A percentile compares a stretch with the other conserved stretches of the same genome.
These are phyloP conservation scores for Zaprionus taronus DNA, from an alignment of 1,140 invertebrate genomes.

Conservation along the genomic window DNA sequence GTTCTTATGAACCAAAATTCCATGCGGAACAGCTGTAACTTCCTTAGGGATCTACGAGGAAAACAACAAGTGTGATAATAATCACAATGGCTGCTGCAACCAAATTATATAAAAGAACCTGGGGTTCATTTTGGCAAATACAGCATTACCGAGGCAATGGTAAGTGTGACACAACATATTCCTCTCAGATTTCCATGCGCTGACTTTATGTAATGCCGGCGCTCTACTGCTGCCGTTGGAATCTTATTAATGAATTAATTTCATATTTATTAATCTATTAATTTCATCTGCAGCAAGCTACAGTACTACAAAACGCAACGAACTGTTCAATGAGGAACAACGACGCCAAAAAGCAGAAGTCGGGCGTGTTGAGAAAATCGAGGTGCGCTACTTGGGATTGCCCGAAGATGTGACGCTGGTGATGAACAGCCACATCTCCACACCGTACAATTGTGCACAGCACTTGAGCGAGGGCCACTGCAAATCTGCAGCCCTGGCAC, in stretches of 20 bases:
- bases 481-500: conserved; percentile 90
- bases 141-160: conserved; percentile 58
- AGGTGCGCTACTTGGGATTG: conserved; percentile 91
- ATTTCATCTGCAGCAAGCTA: conserved; percentile 38
- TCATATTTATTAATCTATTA: neutral
- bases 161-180: conserved; percentile 6
- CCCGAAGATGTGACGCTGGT: conserved; percentile 90
- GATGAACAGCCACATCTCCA: conserved; percentile 97
- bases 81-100: conserved; percentile 59
- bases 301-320: conserved; percentile 85
- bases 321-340: conserved; percentile 92
- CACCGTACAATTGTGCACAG: conserved; percentile 95
- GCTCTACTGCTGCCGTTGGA: neutral
- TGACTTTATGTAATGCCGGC: conserved; percentile 60
- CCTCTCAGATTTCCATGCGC: conserved; percentile 24
- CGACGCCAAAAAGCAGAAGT: conserved; percentile 89
- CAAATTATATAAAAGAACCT: conserved; percentile 65
- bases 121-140: conserved; percentile 48
- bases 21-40: conserved; percentile 25
- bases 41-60: conserved; percentile 9
- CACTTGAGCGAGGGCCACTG: conserved; percentile 91
- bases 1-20: neutral
- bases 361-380: conserved; percentile 95
- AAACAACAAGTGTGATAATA: conserved; percentile 33
- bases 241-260: neutral